Evolutionary conservation across 2,797 vertebrate genomes (phyloP).

Genomic region (Fistularia tabacaria): DNA sequence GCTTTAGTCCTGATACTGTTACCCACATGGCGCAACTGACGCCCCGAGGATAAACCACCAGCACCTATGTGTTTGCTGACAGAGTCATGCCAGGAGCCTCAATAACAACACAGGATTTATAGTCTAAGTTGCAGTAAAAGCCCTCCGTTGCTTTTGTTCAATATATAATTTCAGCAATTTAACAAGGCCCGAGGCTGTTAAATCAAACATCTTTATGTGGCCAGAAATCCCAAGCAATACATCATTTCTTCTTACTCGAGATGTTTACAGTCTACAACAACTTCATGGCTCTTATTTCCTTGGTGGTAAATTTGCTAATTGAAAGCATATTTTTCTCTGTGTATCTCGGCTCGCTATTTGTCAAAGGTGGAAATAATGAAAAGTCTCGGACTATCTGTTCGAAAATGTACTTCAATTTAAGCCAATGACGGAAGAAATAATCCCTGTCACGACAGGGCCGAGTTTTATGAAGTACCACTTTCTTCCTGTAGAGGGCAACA

Average conservation of each 20-base stretch:
- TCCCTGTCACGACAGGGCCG: slow-evolving; percentile 21
- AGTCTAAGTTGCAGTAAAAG: slow-evolving; percentile 36
- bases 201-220: slow-evolving; percentile 60
- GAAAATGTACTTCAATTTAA: slow-evolving; percentile 57
- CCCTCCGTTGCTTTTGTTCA: slow-evolving; percentile 52
- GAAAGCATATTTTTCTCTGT: slow-evolving; percentile 55
- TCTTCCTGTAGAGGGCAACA: slow-evolving; percentile 66
- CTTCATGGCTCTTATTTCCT: slow-evolving; percentile 14
- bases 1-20: slow-evolving; percentile 32
- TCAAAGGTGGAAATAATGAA: too few relatives aligned
- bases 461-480: background rate
- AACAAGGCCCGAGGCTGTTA: slow-evolving; percentile 45
- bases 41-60: slow-evolving; percentile 44
- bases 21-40: slow-evolving; percentile 28
- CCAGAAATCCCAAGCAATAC: slow-evolving; percentile 45
- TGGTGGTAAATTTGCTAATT: slow-evolving; percentile 36
- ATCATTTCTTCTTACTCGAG: slow-evolving; percentile 33
- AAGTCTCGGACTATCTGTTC: background rate
- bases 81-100: slow-evolving; percentile 47
- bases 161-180: slow-evolving; percentile 57
- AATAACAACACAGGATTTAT: slow-evolving; percentile 56
- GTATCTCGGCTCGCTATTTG: background rate
- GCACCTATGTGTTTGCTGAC: slow-evolving; percentile 44
- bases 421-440: slow-evolving; percentile 38
- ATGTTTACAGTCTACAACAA: slow-evolving; percentile 45